phyloP scores from a whole-genome alignment of 2,113 vertebrate species.

The Pholis gunnellus region DNA sequence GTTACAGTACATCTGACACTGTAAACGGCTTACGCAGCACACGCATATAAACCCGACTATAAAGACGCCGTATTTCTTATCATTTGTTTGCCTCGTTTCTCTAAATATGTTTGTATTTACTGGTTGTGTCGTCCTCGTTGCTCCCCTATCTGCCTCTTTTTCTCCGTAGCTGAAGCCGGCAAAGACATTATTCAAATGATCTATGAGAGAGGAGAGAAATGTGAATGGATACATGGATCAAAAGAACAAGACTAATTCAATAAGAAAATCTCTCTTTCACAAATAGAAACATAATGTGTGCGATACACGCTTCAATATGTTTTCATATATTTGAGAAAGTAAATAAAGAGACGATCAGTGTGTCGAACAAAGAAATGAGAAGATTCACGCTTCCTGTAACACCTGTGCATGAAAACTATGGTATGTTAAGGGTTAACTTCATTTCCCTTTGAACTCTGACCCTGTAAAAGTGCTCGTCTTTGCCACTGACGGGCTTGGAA shows the following conservation, averaged over 20 bases:
- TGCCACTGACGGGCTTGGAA: too few species aligned
- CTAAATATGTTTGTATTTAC: constrained; percentile 26
- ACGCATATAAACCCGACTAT: background rate
- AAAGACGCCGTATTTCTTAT: background rate
- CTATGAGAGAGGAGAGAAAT: constrained; percentile 12
- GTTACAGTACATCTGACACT: background rate
- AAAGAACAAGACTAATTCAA: background rate
- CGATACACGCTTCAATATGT: background rate
- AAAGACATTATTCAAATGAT: constrained; percentile 38
- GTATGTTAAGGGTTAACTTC: too few species aligned
- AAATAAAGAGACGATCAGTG: too few species aligned
- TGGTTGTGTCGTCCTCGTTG: constrained; percentile 8
- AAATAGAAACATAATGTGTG: background rate
- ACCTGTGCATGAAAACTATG: too few species aligned
- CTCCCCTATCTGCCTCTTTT: background rate
- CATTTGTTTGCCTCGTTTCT: constrained; percentile 4
- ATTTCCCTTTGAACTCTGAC: too few species aligned
- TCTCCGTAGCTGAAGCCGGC: constrained; percentile 9
- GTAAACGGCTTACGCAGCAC: background rate
- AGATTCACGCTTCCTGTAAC: too few species aligned
- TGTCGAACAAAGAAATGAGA: too few species aligned
- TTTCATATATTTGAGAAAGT: too few species aligned
- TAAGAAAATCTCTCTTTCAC: background rate
- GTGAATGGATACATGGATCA: background rate
- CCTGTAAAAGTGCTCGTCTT: too few species aligned